Evolutionary conservation across 2,888 invertebrate genomes (phyloP), one percentile per base, ranked within the genome.

Genomic region (Drosophila tripunctata): DNA sequence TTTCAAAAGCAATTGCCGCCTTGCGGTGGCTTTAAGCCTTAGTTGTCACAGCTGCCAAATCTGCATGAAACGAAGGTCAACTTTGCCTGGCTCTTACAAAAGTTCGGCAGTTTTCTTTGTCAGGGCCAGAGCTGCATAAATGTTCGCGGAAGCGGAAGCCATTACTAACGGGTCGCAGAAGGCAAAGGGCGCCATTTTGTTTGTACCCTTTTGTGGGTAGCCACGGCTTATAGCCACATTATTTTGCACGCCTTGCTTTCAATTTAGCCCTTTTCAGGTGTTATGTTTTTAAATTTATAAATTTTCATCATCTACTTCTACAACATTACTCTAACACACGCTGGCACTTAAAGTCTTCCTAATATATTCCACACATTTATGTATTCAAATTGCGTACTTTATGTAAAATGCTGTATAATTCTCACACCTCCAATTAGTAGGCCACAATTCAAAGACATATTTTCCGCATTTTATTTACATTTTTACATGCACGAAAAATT

Each of bases 21-120:
- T 27, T 4, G 10, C 38, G 38, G 10, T 56, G 54, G 15, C 51
- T 15, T 17, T 5, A 35, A 54, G 55, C 51, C 55, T 69, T 51
- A 30, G 35, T 33, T 64, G 75, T 58, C 58, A 56, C 60, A 67
- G 64, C 45, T 55, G 66, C 48, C 41, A 48, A 51, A 79, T 79
- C 71, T 78, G 63, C 67, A 74, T 74, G 55, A 63, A 65, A 79
- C 58, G 67, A 67, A 68, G 83, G 83, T 68, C 62, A 73, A 35
- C 47, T 55, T 63, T 21, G 17, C 19, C 33, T 48, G 44, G 15
- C n/a, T 30, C 33, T 57, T 47, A 41, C 27, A 10, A 33, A 55
- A 52, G 36, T 38, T 54, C n/a, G 22, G 22, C 47, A 38, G 17
- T 54, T 56, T 67, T 48, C 27, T 22, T 36, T 35, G 36, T 35